Base-by-base conservation (phyloP, 2,113 vertebrate genomes). In the Channa maculata region DNA sequence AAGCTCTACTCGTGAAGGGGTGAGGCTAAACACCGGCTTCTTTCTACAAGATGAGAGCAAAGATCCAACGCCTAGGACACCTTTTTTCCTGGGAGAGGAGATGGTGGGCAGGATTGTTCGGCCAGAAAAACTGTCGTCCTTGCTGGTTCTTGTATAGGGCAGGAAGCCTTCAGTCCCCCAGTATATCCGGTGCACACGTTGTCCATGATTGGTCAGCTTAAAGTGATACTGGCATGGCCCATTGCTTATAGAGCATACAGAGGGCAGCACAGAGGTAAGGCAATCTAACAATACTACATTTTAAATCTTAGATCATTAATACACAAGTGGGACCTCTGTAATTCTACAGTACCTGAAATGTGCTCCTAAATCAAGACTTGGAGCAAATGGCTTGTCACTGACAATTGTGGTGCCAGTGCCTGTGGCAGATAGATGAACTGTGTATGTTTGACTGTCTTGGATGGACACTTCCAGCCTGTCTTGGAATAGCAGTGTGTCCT, bases 331-430 rank as follows among this genome's bases (percentile, higher is more conserved):
- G 9, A 54, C 10, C 9, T 49, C 9, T 24, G 24, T 24, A 24
- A 24, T 59, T 36, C 13, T 5, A 38, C 58, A 59, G 37, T 94
- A 98, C 97, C 96, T 96, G 89, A 97, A 96, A 65, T 91, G 91
- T 4, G 93, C 81, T 37, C 97, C 97, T 36, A 98, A 38, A 63
- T 96, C 88, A 10, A 98, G 89, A 44, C 85, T 89, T 0, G 96
- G 96, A 8, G 76, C 75, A 43, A 98, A 94, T 9, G 95, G 93
- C 46, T 73, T 91, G 86, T 97, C 93, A 0, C 92, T 94, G 86
- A 96, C 84, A 13, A 99, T 95, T 0, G 96, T 96, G 8, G 94
- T 96, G n/a, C 96, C 96, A 0, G 75, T 92, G 65, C 96, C 97
- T 0, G 71, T 83, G 53, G 96, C 97, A 3, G 33, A 71, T 38